A percentile compares a stretch with the other conserved stretches of the same genome.
These are phyloP conservation scores for Drosophila kohkoa DNA, from an alignment of 1,140 invertebrate species.

Conservation along the genomic window DNA sequence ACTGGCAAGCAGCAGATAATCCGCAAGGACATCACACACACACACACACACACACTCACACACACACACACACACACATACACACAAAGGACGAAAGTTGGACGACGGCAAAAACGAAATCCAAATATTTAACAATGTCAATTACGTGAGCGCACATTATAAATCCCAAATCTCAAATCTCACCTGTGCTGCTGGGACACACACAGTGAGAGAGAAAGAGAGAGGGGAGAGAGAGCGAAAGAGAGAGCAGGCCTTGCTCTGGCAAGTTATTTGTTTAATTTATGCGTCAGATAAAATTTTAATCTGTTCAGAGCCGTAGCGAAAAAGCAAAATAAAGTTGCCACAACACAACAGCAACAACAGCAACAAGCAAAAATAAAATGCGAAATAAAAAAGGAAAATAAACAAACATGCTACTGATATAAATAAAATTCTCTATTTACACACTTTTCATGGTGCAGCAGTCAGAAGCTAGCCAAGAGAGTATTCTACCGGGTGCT, in stretches of 20 bases:
- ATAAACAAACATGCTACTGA: conserved; percentile 55
- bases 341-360: conserved; percentile 31
- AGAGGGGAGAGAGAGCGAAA: background rate
- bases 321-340: conserved; percentile 73
- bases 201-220: conserved; percentile 3
- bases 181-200: conserved; percentile 72
- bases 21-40: conserved; percentile 6
- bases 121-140: conserved; percentile 83
- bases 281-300: conserved; percentile 83
- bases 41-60: background rate
- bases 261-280: conserved; percentile 83
- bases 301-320: conserved; percentile 77
- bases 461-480: conserved; percentile 9
- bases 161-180: conserved; percentile 83
- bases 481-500: conserved; percentile 65
- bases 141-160: conserved; percentile 83
- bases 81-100: conserved; percentile 34
- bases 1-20: conserved; percentile 14
- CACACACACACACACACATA: background rate
- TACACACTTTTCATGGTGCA: conserved; percentile 72
- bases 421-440: conserved; percentile 82
- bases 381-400: conserved; percentile 48
- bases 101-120: conserved; percentile 51
- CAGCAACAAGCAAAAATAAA: conserved; percentile 19
- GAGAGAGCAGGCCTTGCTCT: conserved; percentile 22